Evolutionary conservation across 2,797 vertebrate species (phyloP), one percentile per base, ranked within the genome.

Genomic region (Hoplostethus mediterraneus): DNA sequence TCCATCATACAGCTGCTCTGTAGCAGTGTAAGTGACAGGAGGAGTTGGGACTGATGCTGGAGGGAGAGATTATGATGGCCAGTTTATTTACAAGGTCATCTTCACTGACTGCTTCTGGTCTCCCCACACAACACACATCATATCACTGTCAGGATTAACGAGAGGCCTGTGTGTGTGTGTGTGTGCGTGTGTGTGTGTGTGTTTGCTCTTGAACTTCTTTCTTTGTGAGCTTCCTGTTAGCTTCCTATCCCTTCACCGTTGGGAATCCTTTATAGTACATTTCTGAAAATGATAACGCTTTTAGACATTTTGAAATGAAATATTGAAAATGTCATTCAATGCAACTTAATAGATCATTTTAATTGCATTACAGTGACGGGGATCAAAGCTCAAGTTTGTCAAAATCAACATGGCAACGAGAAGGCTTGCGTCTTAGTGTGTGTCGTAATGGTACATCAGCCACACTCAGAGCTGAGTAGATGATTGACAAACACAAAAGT

Each of bases 11-110:
- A 54, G 73, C 53, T 47, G 53, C 53, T 31, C 38, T 47, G 57
- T 44, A 60, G 40, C 67, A 56, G 54, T 55, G 61, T 89, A 85
- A 90, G 77, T 89, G 86, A 90, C 87, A 81, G 77, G 63, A 65
- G 63, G 69, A 88, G 73, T 57, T 40, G 73, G 55, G 67, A 51
- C 21, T 65, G 59, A 75, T 79, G 71, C 80, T 63, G 73, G 66
- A 52, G 81, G 80, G 71, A 86, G 56, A 90, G 85, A 89, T 93
- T 92, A 90, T 80, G 87, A 90, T 80, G 77, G 76, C 63, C 68
- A 77, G 85, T 91, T 90, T 89, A 93, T 91, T 90, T 90, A 88
- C 88, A 91, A 92, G 92, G 91, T 93, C 87, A 87, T 88, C 81
- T 75, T 52, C 68, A 77, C 70, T 45, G 31, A 73, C 78, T 72